phyloP scores from a whole-genome alignment of 2,797 vertebrate genomes.

The Rhyacichthys aspro region DNA sequence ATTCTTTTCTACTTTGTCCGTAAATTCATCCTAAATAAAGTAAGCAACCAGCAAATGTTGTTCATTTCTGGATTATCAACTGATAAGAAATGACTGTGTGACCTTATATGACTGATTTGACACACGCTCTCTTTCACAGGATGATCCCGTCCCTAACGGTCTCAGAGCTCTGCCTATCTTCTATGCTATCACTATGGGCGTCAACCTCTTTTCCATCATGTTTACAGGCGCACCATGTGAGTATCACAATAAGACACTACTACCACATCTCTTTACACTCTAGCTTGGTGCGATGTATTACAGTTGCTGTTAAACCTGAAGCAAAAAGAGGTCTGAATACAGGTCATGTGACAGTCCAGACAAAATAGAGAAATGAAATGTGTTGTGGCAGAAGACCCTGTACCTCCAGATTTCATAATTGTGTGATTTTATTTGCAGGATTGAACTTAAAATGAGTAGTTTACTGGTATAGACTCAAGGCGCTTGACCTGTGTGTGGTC shows the following conservation, averaged over 20 bases:
- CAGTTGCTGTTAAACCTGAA: slow-evolving; percentile 31
- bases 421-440: too few relatives aligned
- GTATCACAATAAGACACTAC: slow-evolving; percentile 59
- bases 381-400: too few relatives aligned
- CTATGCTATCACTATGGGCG: slow-evolving; percentile 90
- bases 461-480: too few relatives aligned
- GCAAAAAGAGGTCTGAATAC: slow-evolving; percentile 29
- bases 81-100: neutral
- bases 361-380: neutral
- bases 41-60: slow-evolving; percentile 56
- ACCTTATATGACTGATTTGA: neutral
- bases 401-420: slow-evolving; percentile 85
- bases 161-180: slow-evolving; percentile 91
- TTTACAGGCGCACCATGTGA: slow-evolving; percentile 93
- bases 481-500: slow-evolving; percentile 28
- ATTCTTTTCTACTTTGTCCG: slow-evolving; percentile 90
- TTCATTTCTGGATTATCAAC: neutral
- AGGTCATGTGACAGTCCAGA: slow-evolving; percentile 17
- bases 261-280: slow-evolving; percentile 5
- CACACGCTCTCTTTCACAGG: slow-evolving; percentile 69
- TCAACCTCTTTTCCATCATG: slow-evolving; percentile 97
- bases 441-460: too few relatives aligned
- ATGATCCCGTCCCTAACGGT: slow-evolving; percentile 91
- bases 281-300: slow-evolving; percentile 9
- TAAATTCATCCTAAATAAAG: slow-evolving; percentile 91